phyloP scores from a whole-genome alignment of 1,140 invertebrate genomes.

The Tetragonula clypearis region DNA sequence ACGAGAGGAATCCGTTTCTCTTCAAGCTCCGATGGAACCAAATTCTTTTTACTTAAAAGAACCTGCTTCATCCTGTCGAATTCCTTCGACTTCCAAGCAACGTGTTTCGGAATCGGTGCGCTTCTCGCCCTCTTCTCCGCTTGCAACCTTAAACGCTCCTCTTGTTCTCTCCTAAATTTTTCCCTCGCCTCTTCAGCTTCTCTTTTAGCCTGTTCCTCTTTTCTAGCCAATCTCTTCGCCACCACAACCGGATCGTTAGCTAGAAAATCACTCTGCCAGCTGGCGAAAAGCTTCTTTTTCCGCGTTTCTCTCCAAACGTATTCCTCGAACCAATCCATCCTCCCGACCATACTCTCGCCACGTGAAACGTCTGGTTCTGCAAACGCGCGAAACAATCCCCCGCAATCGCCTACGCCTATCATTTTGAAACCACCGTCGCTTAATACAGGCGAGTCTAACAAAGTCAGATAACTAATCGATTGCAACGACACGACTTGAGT shows the following conservation, averaged over 20 bases:
- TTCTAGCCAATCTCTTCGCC: conserved; percentile 59
- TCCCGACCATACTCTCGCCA: conserved; percentile 43
- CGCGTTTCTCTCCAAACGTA: conserved; percentile 69
- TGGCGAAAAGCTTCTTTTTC: conserved; percentile 70
- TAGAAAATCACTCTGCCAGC: conserved; percentile 71
- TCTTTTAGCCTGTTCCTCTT: conserved; percentile 58
- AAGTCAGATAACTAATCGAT: conserved; percentile 63
- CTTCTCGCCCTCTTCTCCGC: conserved; percentile 64
- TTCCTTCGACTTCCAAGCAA: conserved; percentile 74
- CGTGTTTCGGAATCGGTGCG: conserved; percentile 70
- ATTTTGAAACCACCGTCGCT: neutral
- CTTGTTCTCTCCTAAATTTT: conserved; percentile 67
- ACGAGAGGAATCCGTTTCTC: conserved; percentile 75
- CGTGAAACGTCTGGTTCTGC: conserved; percentile 42
- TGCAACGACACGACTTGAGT: conserved; percentile 64
- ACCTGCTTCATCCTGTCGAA: conserved; percentile 75
- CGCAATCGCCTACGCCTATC: conserved; percentile 67
- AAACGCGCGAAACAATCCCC: conserved; percentile 65
- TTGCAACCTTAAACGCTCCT: conserved; percentile 61
- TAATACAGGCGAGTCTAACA: conserved; percentile 4
- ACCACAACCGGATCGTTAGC: conserved; percentile 57
- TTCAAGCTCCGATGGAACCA: conserved; percentile 76
- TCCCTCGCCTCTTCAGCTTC: conserved; percentile 65
- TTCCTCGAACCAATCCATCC: conserved; percentile 73
- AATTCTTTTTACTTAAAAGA: conserved; percentile 77